phyloP scores from a whole-genome alignment of 2,113 vertebrate genomes.

The Poecile atricapillus region DNA sequence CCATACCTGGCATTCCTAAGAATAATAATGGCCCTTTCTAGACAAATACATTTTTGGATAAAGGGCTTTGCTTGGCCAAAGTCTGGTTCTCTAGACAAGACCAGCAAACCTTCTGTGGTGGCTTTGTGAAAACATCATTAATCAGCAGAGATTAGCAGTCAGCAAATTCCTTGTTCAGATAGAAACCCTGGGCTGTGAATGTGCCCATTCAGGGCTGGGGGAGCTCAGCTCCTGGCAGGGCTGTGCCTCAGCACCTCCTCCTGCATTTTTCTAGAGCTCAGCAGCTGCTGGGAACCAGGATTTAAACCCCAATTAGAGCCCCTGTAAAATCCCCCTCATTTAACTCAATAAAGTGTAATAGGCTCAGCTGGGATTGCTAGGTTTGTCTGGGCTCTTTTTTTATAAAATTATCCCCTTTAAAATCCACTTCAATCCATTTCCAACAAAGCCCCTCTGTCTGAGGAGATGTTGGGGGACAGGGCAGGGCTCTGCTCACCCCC shows the following conservation, averaged over 20 bases:
- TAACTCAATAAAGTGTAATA: not conserved
- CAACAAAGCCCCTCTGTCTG: not conserved
- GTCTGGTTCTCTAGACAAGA: conserved; percentile 15
- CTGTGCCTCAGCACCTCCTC: not conserved
- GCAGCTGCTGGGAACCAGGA: conserved; percentile 20
- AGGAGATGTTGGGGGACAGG: not conserved
- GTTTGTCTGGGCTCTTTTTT: not conserved
- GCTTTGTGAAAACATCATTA: conserved; percentile 25
- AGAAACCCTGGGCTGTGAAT: not conserved
- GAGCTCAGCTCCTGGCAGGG: not conserved
- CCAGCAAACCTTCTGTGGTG: not conserved
- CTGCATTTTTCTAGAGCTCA: conserved; percentile 16
- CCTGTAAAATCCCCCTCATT: not conserved
- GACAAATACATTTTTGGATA: conserved; percentile 49
- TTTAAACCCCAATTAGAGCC: conserved; percentile 23
- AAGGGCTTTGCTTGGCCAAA: conserved; percentile 38
- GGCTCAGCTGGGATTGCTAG: conserved; percentile 31
- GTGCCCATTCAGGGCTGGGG: not conserved
- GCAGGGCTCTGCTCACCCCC: not conserved
- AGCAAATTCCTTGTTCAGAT: conserved; percentile 23
- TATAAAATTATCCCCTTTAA: not conserved
- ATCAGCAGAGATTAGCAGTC: conserved; percentile 42
- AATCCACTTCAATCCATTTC: not conserved
- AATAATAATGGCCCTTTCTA: not conserved
- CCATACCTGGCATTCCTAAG: conserved; percentile 5